phyloP scores from a whole-genome alignment of 2,113 vertebrate species.

The Onychostoma macrolepis region DNA sequence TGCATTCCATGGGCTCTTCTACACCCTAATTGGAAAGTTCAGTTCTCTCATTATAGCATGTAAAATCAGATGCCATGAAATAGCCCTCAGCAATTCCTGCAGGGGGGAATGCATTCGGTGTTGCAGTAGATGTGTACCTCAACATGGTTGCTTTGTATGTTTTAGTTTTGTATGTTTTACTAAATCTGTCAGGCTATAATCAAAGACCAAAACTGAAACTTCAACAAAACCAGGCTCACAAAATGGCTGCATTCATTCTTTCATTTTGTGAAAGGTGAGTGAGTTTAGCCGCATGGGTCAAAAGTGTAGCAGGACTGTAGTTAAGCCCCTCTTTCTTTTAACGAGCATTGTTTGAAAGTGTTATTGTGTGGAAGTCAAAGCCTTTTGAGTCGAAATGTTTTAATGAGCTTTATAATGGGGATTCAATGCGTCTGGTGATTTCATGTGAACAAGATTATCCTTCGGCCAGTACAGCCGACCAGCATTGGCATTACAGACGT shows the following conservation, averaged over 20 bases:
- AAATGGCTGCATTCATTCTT: not conserved
- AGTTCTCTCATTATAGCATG: not conserved
- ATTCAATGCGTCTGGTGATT: conserved; percentile 5
- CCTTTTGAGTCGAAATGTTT: conserved; percentile 41
- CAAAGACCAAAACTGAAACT: not conserved
- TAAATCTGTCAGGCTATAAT: not conserved
- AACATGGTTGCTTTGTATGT: not conserved
- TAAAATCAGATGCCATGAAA: not conserved
- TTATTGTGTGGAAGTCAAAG: conserved; percentile 44
- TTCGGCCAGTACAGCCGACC: conserved; percentile 8
- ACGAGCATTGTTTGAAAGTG: conserved; percentile 42
- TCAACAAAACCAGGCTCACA: not conserved
- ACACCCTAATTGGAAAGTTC: not conserved
- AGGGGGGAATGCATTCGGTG: not conserved
- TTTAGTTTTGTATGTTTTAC: not conserved
- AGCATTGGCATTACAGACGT: conserved; percentile 16
- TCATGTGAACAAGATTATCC: conserved; percentile 53
- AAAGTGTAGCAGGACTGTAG: conserved; percentile 15
- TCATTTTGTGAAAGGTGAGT: conserved; percentile 7
- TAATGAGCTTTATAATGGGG: conserved; percentile 44
- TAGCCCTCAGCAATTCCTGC: not conserved
- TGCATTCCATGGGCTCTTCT: not conserved
- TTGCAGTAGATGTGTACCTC: not conserved
- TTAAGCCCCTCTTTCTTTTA: conserved; percentile 42
- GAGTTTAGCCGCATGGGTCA: conserved; percentile 46